These are phyloP conservation scores for Lithosia quadra DNA, from an alignment of 2,888 invertebrate genomes.

Conservation along the genomic window DNA sequence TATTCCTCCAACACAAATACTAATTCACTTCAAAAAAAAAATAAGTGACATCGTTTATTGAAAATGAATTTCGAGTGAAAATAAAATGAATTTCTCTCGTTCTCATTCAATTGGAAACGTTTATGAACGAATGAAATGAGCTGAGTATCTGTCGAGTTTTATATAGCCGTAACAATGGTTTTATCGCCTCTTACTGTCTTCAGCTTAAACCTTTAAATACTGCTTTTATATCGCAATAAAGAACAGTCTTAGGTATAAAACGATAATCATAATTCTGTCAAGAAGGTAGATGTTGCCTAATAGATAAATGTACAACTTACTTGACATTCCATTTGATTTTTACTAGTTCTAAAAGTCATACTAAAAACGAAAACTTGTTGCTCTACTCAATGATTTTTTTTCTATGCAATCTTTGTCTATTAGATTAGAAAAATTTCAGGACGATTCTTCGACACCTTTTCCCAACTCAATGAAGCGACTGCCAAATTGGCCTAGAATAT, in stretches of 20 bases:
- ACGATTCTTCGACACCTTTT: too few relatives aligned
- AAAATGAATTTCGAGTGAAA: slow-evolving; percentile 30
- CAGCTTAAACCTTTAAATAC: slow-evolving; percentile 49
- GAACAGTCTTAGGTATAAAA: slow-evolving; percentile 29
- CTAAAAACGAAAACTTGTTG: background rate
- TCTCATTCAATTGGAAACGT: slow-evolving; percentile 53
- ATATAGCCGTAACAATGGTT: slow-evolving; percentile 50
- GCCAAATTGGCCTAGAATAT: too few relatives aligned
- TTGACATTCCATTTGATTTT: background rate
- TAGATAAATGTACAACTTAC: background rate
- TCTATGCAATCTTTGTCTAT: too few relatives aligned
- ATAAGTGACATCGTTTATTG: slow-evolving; percentile 29
- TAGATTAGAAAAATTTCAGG: too few relatives aligned
- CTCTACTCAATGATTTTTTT: too few relatives aligned
- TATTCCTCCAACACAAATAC: slow-evolving; percentile 13
- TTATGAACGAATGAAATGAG: slow-evolving; percentile 53
- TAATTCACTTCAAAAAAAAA: slow-evolving; percentile 35
- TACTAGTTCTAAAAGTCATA: background rate
- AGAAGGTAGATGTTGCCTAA: slow-evolving; percentile 5
- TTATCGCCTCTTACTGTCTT: slow-evolving; percentile 49
- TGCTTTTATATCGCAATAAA: slow-evolving; percentile 44
- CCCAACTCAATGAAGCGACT: too few relatives aligned
- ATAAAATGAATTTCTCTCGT: slow-evolving; percentile 48
- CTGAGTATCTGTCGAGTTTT: slow-evolving; percentile 51
- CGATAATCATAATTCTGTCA: slow-evolving; percentile 20